Base-by-base conservation (phyloP, 2,888 invertebrate species). In the Iselma pallidipennis region DNA sequence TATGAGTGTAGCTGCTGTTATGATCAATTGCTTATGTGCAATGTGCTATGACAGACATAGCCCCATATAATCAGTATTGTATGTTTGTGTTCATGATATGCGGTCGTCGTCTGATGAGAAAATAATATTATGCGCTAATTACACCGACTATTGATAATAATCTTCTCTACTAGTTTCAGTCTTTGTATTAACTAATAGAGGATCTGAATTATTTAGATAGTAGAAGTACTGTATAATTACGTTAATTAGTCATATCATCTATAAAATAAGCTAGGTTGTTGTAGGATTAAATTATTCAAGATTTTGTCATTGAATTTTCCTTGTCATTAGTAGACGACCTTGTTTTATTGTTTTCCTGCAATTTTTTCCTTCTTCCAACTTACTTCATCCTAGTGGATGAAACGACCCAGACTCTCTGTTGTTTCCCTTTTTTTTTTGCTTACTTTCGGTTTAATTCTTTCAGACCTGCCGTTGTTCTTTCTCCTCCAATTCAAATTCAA, bases 401-500 rank as follows among this genome's bases (percentile, higher is more conserved):
- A 45, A 45, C 45, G 16, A 45, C 21, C 45, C 45, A 45, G 45
- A 45, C 45, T 45, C 45, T 45, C 4, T 29, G 2, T 29, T 7
- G n/a, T n/a, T n/a, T n/a, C n/a, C n/a, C n/a, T 29, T 10, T 21
- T 45, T 45, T 10, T 45, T 45, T 29, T 6, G 21, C 10, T 45
- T 45, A 21, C 21, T 45, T 21, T 21, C 37, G 59, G 56, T 49
- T 59, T 55, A 59, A 57, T 63, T 54, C 56, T 59, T 59, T 56
- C 49, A 28, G 26, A 53, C 56, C 37, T 52, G 57, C 29, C 58
- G 49, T 29, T 33, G 33, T 51, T 58, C 57, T 58, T 57, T 58
- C 28, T 56, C 52, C 56, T 37, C 12, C 59, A 49, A 66, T 67
- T 67, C 66, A 66, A 61, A 67, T 68, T 65, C 64, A 67, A 68